Conservation (phyloP, 2,888 invertebrate species). For the Noctua janthina region DNA sequence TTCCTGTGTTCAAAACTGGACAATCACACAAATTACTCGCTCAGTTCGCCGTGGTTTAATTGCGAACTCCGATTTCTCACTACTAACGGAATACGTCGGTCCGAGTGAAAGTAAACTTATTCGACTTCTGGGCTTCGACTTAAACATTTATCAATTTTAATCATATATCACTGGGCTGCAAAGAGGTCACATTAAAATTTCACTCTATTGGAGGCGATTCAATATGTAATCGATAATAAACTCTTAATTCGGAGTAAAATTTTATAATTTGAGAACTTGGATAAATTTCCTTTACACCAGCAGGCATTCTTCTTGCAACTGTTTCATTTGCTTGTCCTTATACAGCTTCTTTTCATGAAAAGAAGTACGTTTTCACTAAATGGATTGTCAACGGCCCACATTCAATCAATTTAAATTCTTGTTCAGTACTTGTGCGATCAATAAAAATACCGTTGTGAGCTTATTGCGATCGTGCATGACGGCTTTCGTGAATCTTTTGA, state of each 20-base stretch:
- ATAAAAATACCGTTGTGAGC: slow-evolving; percentile 66
- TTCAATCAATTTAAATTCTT: slow-evolving; percentile 59
- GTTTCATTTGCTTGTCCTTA: slow-evolving; percentile 1
- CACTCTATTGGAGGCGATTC: slow-evolving; percentile 17
- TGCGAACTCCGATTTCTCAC: slow-evolving; percentile 74
- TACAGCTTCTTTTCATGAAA: slow-evolving; percentile 1
- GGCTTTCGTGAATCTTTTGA: slow-evolving; percentile 59
- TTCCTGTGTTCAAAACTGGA: slow-evolving; percentile 72
- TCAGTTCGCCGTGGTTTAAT: slow-evolving; percentile 71
- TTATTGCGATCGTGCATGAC: slow-evolving; percentile 64
- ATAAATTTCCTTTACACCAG: neutral
- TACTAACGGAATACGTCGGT: slow-evolving; percentile 71
- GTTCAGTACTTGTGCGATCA: slow-evolving; percentile 54
- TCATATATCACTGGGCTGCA: slow-evolving; percentile 52
- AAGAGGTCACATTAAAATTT: slow-evolving; percentile 32
- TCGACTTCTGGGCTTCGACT: slow-evolving; percentile 58
- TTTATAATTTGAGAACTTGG: neutral
- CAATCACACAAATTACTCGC: slow-evolving; percentile 71
- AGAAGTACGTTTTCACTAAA: slow-evolving; percentile 23
- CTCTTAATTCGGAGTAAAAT: slow-evolving; percentile 1
- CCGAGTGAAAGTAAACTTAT: slow-evolving; percentile 66
- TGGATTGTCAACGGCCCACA: slow-evolving; percentile 57
- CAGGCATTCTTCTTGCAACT: neutral
- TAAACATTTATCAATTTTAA: slow-evolving; percentile 47
- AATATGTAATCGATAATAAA: neutral